Conservation (phyloP, 2,113 vertebrate species). For the Trinectes maculatus region DNA sequence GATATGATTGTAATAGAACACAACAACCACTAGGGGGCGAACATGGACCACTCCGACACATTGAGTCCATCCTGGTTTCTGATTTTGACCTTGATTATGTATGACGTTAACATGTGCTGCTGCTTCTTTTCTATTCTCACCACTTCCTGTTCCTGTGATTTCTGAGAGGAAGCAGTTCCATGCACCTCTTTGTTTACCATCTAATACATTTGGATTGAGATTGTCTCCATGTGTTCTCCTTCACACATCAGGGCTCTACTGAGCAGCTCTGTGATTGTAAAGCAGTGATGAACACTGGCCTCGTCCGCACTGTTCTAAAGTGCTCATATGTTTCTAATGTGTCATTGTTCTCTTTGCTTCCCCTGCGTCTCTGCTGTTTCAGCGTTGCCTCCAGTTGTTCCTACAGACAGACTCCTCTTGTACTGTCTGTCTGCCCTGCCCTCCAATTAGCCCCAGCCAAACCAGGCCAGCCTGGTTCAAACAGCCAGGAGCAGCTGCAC, state of each 20-base stretch:
- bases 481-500: slow-evolving; percentile 53
- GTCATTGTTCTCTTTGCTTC: background rate
- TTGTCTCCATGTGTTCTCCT: background rate
- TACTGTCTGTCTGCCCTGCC: slow-evolving; percentile 48
- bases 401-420: slow-evolving; percentile 42
- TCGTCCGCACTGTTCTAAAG: background rate
- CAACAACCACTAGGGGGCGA: slow-evolving; percentile 57
- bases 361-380: background rate
- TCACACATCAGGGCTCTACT: background rate
- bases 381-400: slow-evolving; percentile 38
- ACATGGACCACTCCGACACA: slow-evolving; percentile 5
- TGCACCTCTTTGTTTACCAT: background rate
- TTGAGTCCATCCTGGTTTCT: background rate
- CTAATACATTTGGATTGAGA: background rate
- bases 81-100: background rate
- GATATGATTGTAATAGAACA: slow-evolving; percentile 3
- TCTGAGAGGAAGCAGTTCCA: background rate
- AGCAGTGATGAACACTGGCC: background rate
- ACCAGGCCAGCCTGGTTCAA: slow-evolving; percentile 50
- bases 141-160: background rate
- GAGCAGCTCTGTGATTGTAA: background rate
- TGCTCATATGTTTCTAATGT: background rate
- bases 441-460: slow-evolving; percentile 65
- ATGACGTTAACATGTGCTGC: background rate
- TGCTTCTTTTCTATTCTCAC: background rate